phyloP scores from a whole-genome alignment of 2,888 invertebrate genomes.

The Malachius bipustulatus region DNA sequence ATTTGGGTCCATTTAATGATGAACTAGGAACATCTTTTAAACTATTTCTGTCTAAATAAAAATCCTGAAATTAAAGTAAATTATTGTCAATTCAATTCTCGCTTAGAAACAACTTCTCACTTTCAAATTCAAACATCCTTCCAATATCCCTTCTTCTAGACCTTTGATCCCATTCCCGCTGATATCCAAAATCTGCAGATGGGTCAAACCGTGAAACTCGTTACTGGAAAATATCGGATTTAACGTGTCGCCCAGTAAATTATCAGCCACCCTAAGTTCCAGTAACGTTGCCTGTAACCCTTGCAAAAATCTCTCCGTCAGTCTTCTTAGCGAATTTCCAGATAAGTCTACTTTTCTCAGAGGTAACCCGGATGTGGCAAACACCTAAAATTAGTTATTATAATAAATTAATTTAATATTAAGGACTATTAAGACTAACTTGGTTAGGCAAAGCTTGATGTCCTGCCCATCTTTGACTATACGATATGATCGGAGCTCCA shows the following conservation, averaged over 20 bases:
- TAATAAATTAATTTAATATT: neutral
- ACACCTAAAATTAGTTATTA: slow-evolving; percentile 40
- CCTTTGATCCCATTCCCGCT: slow-evolving; percentile 71
- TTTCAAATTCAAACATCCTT: slow-evolving; percentile 67
- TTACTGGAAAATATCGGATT: slow-evolving; percentile 84
- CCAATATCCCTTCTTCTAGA: slow-evolving; percentile 75
- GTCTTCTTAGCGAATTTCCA: slow-evolving; percentile 63
- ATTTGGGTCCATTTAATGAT: slow-evolving; percentile 69
- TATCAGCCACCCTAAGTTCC: slow-evolving; percentile 61
- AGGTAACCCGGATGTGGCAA: slow-evolving; percentile 59
- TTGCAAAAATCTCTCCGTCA: slow-evolving; percentile 64
- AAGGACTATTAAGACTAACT: slow-evolving; percentile 17
- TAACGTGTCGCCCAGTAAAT: slow-evolving; percentile 77
- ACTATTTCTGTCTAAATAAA: slow-evolving; percentile 71
- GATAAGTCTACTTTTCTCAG: slow-evolving; percentile 70
- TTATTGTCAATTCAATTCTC: neutral
- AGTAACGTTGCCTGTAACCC: slow-evolving; percentile 55
- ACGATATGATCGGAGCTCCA: slow-evolving; percentile 67
- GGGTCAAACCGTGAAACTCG: slow-evolving; percentile 66
- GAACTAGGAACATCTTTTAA: slow-evolving; percentile 62
- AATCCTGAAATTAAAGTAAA: slow-evolving; percentile 46
- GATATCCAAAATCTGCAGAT: slow-evolving; percentile 62
- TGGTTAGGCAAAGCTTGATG: slow-evolving; percentile 71
- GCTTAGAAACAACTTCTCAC: slow-evolving; percentile 36
- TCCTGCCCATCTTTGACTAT: slow-evolving; percentile 68